These are phyloP conservation scores for Lipotes vexillifer DNA, from an alignment of 2,113 vertebrate genomes.

Conservation along the genomic window DNA sequence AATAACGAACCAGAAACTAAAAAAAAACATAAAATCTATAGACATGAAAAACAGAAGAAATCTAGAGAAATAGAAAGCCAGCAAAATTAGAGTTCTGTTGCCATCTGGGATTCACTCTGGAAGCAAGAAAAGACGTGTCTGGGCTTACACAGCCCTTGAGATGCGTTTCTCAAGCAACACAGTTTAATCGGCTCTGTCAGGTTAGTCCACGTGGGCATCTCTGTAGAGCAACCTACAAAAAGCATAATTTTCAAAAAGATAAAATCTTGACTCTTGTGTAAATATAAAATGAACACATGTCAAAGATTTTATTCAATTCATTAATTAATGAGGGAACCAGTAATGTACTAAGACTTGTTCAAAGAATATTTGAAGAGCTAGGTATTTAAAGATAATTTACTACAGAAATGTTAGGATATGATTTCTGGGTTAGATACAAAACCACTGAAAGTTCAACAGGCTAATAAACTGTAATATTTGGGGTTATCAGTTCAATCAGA, in stretches of 20 bases:
- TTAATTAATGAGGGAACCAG: conserved; percentile 14
- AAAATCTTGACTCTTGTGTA: neutral
- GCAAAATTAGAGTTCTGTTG: neutral
- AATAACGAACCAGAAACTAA: neutral
- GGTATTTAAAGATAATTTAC: conserved; percentile 27
- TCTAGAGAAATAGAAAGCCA: neutral
- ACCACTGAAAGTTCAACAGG: neutral
- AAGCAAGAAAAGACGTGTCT: neutral
- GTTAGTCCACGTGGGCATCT: neutral
- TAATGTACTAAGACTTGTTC: neutral
- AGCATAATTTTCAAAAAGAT: conserved; percentile 9
- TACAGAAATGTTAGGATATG: neutral
- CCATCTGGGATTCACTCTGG: neutral
- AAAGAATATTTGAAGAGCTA: neutral
- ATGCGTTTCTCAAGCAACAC: neutral
- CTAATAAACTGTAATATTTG: neutral
- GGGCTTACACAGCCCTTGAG: neutral
- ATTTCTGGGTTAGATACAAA: neutral
- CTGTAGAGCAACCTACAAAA: neutral
- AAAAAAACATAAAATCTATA: neutral
- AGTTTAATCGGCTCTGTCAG: neutral
- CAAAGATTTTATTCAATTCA: conserved; percentile 30
- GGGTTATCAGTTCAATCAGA: neutral
- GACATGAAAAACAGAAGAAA: neutral
- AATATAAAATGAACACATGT: conserved; percentile 30